Evolutionary conservation across 2,888 invertebrate species (phyloP).

Genomic region (Octodonta nipae): DNA sequence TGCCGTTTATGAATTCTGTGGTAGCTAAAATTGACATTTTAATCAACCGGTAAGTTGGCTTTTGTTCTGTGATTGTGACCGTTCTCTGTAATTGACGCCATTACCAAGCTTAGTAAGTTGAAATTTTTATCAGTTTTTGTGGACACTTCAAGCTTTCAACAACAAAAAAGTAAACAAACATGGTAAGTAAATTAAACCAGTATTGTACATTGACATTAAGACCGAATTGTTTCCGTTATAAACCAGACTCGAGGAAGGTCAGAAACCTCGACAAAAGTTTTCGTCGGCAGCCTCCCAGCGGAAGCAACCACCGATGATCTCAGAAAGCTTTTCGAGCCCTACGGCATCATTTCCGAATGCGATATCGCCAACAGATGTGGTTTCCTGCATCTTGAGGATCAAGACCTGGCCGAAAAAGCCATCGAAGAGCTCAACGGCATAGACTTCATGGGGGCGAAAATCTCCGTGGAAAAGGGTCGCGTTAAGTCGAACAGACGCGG

Average conservation of each 20-base stretch:
- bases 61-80: no score
- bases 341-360: slow-evolving; percentile 81
- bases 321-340: slow-evolving; percentile 68
- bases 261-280: slow-evolving; percentile 53
- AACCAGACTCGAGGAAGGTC: slow-evolving; percentile 31
- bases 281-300: slow-evolving; percentile 82
- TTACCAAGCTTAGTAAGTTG: no score
- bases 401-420: slow-evolving; percentile 68
- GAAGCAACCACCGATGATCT: slow-evolving; percentile 74
- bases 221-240: no score
- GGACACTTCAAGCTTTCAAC: no score
- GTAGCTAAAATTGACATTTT: no score
- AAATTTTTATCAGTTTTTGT: no score
- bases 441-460: slow-evolving; percentile 69
- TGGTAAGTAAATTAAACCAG: no score
- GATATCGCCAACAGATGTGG: slow-evolving; percentile 91
- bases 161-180: no score
- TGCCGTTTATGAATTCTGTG: no score
- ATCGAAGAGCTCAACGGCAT: slow-evolving; percentile 68
- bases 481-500: slow-evolving; percentile 56
- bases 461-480: slow-evolving; percentile 72
- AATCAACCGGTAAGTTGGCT: no score
- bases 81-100: no score
- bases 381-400: slow-evolving; percentile 80
- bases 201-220: no score